phyloP scores from a whole-genome alignment of 2,888 invertebrate species.

The Oxystoma pomonae region DNA sequence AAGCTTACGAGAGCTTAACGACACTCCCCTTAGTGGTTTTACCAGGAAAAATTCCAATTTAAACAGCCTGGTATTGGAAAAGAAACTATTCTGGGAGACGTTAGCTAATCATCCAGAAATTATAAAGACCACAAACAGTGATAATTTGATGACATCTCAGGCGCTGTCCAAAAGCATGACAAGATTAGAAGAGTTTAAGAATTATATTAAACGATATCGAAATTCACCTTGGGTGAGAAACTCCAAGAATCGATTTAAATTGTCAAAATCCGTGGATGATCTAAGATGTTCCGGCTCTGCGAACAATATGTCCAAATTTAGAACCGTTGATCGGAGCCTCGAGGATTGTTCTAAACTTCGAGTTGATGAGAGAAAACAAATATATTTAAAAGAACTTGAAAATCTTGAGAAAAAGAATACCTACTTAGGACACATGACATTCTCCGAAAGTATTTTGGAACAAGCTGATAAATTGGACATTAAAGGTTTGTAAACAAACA shows the following conservation, averaged over 20 bases:
- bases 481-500: too few relatives aligned
- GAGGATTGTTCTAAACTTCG: neutral
- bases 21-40: neutral
- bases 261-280: slow-evolving; percentile 15
- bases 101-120: neutral
- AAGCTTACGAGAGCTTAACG: neutral
- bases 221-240: neutral
- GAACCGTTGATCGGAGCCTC: neutral
- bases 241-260: neutral
- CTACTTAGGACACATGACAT: too few relatives aligned
- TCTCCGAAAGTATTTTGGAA: too few relatives aligned
- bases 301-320: neutral
- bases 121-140: neutral
- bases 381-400: neutral
- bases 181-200: neutral
- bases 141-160: neutral
- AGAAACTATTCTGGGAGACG: slow-evolving; percentile 17
- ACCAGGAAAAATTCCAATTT: neutral
- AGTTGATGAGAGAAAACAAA: neutral
- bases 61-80: slow-evolving; percentile 8
- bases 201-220: neutral
- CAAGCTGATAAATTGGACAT: too few relatives aligned
- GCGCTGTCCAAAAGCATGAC: neutral
- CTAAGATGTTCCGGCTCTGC: neutral
- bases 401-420: neutral